Evolutionary conservation across 1,140 invertebrate species (phyloP), one percentile per base, ranked within the genome.

Genomic region (Pristionchus pacificus): DNA sequence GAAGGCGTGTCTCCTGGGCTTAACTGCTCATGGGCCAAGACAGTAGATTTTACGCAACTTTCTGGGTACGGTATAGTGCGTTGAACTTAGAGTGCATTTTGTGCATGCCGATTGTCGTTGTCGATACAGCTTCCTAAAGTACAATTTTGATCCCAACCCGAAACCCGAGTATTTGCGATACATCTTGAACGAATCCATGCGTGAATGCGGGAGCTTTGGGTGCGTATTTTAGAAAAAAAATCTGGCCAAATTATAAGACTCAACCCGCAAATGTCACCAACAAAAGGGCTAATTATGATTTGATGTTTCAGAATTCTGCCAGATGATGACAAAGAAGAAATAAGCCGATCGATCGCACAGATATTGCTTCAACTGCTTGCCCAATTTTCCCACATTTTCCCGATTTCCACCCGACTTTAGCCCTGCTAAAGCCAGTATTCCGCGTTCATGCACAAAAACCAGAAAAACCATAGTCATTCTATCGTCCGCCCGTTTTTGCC

Each of bases 241-340:
- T n/a, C n/a, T n/a, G n/a, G n/a, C n/a, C n/a, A n/a, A n/a, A n/a
- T n/a, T n/a, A n/a, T n/a, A n/a, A n/a, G n/a, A n/a, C n/a, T n/a
- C n/a, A n/a, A n/a, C n/a, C n/a, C n/a, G n/a, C n/a, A n/a, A n/a
- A n/a, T n/a, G n/a, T n/a, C n/a, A n/a, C n/a, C n/a, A n/a, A n/a
- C n/a, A n/a, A n/a, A n/a, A n/a, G n/a, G n/a, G n/a, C n/a, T n/a
- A n/a, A n/a, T n/a, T n/a, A n/a, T n/a, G n/a, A n/a, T n/a, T n/a
- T 74, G 29, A 28, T 69, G 24, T 70, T 74, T 24, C 60, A 80
- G 79, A 80, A 71, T 80, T 81, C 64, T 81, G 79, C 64, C 65
- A 80, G 59, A 81, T 81, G 79, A 81, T 81, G 79, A 81, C 79
- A 31, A 61, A 80, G 28, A 76, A 77, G 62, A 77, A 63, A 49